These are phyloP conservation scores for Pherbina coryleti DNA, from an alignment of 2,888 invertebrate species.

Conservation along the genomic window DNA sequence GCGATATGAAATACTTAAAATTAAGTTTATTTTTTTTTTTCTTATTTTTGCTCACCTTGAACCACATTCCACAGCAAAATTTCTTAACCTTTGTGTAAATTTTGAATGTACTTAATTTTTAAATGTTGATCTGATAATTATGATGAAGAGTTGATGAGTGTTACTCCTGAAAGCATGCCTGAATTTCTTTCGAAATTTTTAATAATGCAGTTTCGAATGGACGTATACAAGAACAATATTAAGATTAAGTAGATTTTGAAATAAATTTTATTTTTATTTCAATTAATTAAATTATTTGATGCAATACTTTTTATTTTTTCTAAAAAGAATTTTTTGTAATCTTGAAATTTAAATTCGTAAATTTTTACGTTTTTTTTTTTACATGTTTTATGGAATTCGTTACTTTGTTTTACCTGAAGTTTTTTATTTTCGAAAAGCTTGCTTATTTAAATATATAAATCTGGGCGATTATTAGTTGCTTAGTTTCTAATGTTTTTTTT, in stretches of 20 bases:
- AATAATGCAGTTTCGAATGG: too few relatives aligned
- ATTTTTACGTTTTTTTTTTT: too few relatives aligned
- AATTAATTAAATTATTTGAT: too few relatives aligned
- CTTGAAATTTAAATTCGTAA: too few relatives aligned
- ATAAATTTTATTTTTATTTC: too few relatives aligned
- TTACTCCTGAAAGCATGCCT: too few relatives aligned
- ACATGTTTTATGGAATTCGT: background rate
- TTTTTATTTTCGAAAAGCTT: background rate
- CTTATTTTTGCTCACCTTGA: background rate
- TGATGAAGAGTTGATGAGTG: too few relatives aligned
- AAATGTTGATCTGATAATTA: background rate
- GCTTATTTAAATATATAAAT: background rate
- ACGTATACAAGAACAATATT: too few relatives aligned
- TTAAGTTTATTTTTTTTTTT: background rate
- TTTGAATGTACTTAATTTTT: constrained; percentile 12
- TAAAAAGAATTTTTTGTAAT: too few relatives aligned
- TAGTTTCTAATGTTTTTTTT: background rate
- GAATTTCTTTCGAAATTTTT: too few relatives aligned
- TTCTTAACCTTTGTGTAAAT: background rate
- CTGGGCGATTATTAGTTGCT: background rate
- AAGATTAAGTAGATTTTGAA: too few relatives aligned
- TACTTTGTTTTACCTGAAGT: background rate
- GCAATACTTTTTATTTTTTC: too few relatives aligned
- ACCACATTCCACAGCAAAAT: background rate
- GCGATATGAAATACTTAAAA: background rate